Evolutionary conservation across 1,140 invertebrate genomes (phyloP), one percentile per base, ranked within the genome.

Genomic region (Drosophila repletoides): DNA sequence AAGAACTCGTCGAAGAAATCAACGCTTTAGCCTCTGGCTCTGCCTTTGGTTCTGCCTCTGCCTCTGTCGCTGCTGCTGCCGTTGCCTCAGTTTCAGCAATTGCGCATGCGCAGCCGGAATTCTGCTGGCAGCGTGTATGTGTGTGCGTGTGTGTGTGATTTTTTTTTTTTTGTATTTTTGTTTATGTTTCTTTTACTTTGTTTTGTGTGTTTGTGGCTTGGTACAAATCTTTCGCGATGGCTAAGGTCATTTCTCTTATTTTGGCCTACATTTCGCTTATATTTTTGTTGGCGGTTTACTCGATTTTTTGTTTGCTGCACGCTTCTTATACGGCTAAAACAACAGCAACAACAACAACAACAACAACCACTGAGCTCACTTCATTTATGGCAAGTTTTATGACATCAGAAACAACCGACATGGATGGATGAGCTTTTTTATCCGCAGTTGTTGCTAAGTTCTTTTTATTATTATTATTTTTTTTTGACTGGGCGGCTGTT

Each of bases 211-310:
- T 68, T 53, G 53, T 68, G 48, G 48, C 48, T 10, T 63, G 58
- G 40, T 53, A 68, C 61, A 70, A 58, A 70, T 70, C 53, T 67
- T 53, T 71, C 63, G 68, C 67, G 33, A 71, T 60, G 68, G 48
- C 63, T 71, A 71, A 71, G 68, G 68, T 71, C 68, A 71, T 71
- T 71, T 71, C 68, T 71, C 68, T 71, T 67, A 71, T 60, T 71
- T 67, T 71, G 68, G 68, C 68, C 68, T 71, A 71, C 68, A 66
- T 71, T 67, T 59, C 41, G 48, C 31, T 53, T 56, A 26, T 66
- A 22, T 61, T 33, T 67, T 33, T 45, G 45, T 41, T 49, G 34
- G 12, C 36, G 41, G 43, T 28, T 60, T 60, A 29, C 10, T 49
- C 22, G 46, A n/a, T 45, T 43, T 12, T 51, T 26, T 33, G 15